Conservation (phyloP, 2,113 vertebrate genomes). For the Channa maculata region DNA sequence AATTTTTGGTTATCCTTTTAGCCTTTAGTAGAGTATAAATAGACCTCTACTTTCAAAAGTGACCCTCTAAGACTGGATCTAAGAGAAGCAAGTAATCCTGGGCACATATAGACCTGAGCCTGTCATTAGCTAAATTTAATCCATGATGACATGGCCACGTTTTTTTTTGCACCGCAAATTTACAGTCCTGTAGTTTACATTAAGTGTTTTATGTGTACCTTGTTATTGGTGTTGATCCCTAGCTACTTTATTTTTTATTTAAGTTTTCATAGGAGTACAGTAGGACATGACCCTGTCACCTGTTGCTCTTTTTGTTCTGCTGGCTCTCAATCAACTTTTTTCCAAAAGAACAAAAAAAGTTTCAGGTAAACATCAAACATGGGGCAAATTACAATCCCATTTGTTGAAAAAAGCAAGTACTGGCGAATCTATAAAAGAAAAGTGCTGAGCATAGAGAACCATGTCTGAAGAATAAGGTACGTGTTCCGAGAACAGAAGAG, state of each 20-base stretch:
- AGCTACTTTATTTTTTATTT: background rate
- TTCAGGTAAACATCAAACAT: background rate
- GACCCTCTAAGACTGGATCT: slow-evolving; percentile 57
- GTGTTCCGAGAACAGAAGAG: slow-evolving; percentile 1
- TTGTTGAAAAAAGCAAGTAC: background rate
- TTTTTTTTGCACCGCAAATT: background rate
- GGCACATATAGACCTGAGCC: slow-evolving; percentile 7
- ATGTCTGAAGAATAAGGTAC: background rate
- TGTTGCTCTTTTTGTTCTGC: slow-evolving; percentile 1
- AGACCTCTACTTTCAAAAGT: slow-evolving; percentile 16
- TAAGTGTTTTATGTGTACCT: too few species aligned
- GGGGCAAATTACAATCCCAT: background rate
- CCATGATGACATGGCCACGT: background rate
- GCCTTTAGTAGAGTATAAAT: slow-evolving; percentile 21
- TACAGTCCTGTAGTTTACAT: background rate
- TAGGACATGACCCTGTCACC: slow-evolving; percentile 11
- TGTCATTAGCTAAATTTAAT: slow-evolving; percentile 38
- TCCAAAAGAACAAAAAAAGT: slow-evolving; percentile 6
- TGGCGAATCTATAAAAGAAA: background rate
- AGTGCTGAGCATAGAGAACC: slow-evolving; percentile 6
- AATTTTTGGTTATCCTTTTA: background rate
- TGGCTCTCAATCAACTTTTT: slow-evolving; percentile 3
- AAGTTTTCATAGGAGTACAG: background rate
- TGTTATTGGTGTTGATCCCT: background rate
- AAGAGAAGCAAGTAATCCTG: slow-evolving; percentile 67